phyloP scores from a whole-genome alignment of 2,113 vertebrate genomes.

The Lepus americanus region DNA sequence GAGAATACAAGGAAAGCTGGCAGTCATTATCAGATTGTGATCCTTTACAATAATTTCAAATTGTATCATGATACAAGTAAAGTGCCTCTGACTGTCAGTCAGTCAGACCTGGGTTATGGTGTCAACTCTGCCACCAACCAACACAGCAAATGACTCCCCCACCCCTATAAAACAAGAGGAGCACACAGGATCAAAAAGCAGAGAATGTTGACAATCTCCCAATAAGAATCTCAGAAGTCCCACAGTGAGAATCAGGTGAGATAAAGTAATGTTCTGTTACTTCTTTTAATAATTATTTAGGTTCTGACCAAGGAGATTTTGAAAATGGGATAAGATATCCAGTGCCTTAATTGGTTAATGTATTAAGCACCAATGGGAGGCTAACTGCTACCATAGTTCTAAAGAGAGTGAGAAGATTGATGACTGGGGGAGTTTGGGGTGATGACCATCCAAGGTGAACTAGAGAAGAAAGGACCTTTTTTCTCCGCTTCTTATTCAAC shows the following conservation, averaged over 20 bases:
- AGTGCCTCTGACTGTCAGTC: conserved; percentile 26
- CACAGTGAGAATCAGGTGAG: neutral
- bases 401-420: neutral
- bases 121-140: neutral
- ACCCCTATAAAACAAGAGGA: conserved; percentile 36
- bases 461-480: conserved; percentile 1
- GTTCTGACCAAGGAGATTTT: neutral
- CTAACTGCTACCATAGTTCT: neutral
- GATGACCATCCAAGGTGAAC: neutral
- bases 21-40: conserved; percentile 61
- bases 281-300: conserved; percentile 37
- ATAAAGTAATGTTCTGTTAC: neutral
- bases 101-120: neutral
- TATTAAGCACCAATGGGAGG: neutral
- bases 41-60: conserved; percentile 39
- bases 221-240: neutral
- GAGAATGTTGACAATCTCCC: neutral
- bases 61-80: conserved; percentile 43
- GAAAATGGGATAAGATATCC: neutral
- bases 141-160: neutral
- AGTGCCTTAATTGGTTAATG: neutral
- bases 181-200: neutral
- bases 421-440: neutral
- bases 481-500: neutral
- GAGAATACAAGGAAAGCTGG: conserved; percentile 75